phyloP scores from a whole-genome alignment of 2,888 invertebrate genomes.

The Parthenolecanium corni region DNA sequence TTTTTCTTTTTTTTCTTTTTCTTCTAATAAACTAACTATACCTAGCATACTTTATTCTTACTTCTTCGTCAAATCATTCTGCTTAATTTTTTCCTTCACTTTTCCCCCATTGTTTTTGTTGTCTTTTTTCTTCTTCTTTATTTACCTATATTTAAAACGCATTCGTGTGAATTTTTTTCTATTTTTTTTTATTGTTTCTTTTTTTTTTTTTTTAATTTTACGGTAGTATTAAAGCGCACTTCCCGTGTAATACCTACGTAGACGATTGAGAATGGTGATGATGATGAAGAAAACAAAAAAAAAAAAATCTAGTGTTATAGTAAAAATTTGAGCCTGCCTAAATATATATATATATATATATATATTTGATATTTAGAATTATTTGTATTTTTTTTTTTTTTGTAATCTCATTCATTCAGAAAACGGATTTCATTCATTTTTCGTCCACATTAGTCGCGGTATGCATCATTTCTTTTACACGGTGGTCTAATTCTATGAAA shows the following conservation, averaged over 20 bases:
- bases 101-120: constrained; percentile 4
- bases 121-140: constrained; percentile 7
- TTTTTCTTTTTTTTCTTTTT: constrained; percentile 6
- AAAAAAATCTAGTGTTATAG: no score
- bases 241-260: constrained; percentile 16
- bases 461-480: no score
- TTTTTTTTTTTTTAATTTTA: constrained; percentile 24
- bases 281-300: neutral
- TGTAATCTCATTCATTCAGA: neutral
- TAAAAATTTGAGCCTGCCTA: neutral
- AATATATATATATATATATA: neutral
- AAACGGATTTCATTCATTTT: neutral
- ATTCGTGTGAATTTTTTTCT: constrained; percentile 23
- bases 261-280: neutral
- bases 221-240: constrained; percentile 24
- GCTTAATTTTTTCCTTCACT: neutral
- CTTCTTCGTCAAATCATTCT: neutral
- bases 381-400: neutral
- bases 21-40: neutral
- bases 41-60: neutral
- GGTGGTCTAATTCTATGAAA: no score
- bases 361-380: neutral
- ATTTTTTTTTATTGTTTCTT: constrained; percentile 20
- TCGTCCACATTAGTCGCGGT: neutral
- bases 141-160: neutral